Base-by-base conservation (phyloP, 2,113 vertebrate genomes). In the Maccullochella peelii region DNA sequence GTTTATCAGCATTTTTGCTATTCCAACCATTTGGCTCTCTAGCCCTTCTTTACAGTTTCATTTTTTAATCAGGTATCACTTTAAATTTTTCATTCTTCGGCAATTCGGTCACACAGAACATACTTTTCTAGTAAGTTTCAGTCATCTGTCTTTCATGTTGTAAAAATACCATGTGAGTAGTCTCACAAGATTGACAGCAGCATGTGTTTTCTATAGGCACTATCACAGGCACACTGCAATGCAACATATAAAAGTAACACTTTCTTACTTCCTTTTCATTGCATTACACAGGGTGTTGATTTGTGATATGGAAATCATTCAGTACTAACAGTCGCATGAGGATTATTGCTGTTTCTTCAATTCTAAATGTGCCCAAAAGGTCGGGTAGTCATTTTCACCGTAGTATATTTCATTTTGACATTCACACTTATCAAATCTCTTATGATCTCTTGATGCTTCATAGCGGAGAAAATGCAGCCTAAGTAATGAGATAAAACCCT, bases 371-470 rank as follows among this genome's bases (percentile, higher is more conserved):
- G 11, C 65, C 65, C 52, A 42, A 66, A 67, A 40, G 54, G 42
- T 36, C 33, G 8, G 42, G 11, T 7, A 52, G 16, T 57, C 57
- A 54, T 79, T 79, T 79, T 50, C 61, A 62, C 40, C 6, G 6
- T 21, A 33, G 27, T 25, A 44, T 14, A 44, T 82, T 38, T 15
- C 27, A 75, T 67, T 82, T 73, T 27, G n/a, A 63, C 70, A 71
- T 83, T 83, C 58, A 76, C 63, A 74, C 25, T 54, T 38, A 52
- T 73, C 44, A 80, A 52, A 67, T 50, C 30, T 65, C 40, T 58
- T 49, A 20, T 30, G 15, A 71, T 63, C 57, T 65, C 65, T 72
- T 77, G 47, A 77, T 76, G 73, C 40, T 65, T 58, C 44, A 33
- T 4, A 21, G 57, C 4, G 0, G 14, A 58, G 25, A 33, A 69